A percentile compares a stretch with the other conserved stretches of the same genome.
Evolutionary conservation across 2,888 invertebrate species (phyloP).

Genomic region (Leptogaster cylindrica): DNA sequence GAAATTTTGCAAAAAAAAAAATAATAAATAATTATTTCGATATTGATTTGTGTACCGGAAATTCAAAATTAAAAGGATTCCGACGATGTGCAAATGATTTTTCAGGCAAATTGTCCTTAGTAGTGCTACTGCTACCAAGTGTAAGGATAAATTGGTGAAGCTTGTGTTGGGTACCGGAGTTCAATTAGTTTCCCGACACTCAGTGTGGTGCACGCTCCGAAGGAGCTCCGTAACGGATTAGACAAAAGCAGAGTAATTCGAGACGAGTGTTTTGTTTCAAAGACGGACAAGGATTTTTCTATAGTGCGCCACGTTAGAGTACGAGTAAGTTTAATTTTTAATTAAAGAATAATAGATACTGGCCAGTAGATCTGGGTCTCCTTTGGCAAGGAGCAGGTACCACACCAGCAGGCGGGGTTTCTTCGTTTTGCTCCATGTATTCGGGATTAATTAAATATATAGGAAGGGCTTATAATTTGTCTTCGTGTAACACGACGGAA

Average conservation of each 20-base stretch:
- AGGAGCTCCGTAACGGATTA: constrained; percentile 20
- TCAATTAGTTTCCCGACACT: background rate
- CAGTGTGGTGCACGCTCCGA: background rate
- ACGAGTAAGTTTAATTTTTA: constrained; percentile 40
- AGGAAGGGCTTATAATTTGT: constrained; percentile 27
- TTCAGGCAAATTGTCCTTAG: background rate
- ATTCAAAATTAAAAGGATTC: no score
- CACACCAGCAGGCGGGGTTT: background rate
- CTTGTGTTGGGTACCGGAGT: background rate
- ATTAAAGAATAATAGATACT: constrained; percentile 38
- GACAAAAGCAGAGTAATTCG: constrained; percentile 30
- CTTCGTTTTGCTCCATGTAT: background rate
- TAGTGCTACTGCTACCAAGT: constrained; percentile 4
- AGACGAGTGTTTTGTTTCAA: constrained; percentile 26
- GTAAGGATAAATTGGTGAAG: constrained; percentile 12
- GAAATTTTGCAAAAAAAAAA: background rate
- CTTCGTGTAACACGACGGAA: constrained; percentile 10
- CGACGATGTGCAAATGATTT: constrained; percentile 6
- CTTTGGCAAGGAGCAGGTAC: background rate
- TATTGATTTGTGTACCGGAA: background rate
- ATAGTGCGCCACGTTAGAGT: constrained; percentile 1
- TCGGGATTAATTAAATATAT: constrained; percentile 38
- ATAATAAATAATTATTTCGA: background rate
- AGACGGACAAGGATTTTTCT: background rate
- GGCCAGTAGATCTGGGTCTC: background rate